Evolutionary conservation across 1,140 invertebrate genomes (phyloP).

Genomic region (Bombus consobrinus): DNA sequence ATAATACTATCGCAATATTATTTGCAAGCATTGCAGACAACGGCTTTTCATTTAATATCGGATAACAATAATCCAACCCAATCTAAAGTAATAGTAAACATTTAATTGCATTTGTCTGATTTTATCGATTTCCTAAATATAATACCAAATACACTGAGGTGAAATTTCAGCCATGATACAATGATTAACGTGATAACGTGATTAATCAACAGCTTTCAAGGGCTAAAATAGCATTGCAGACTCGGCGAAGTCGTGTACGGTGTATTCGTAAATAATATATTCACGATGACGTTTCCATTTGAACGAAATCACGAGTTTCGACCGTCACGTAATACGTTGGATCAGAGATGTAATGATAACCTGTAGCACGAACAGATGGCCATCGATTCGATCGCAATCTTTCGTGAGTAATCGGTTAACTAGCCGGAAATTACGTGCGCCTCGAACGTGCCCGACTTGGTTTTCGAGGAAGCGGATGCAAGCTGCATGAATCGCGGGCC

Average conservation of each 20-base stretch:
- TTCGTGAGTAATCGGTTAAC: conserved; percentile 39
- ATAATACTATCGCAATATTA: too few relatives aligned
- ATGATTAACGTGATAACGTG: too few relatives aligned
- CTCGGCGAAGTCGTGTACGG: too few relatives aligned
- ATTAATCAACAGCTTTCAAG: neutral
- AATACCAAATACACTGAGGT: too few relatives aligned
- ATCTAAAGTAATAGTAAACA: neutral
- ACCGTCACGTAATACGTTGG: neutral
- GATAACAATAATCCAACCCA: neutral
- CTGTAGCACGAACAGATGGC: conserved; percentile 5
- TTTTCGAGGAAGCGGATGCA: conserved; percentile 1
- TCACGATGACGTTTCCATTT: neutral
- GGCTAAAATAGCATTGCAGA: neutral
- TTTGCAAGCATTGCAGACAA: too few relatives aligned
- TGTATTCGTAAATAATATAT: neutral
- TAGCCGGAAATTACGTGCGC: conserved; percentile 47
- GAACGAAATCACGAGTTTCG: conserved; percentile 1
- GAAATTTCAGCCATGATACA: too few relatives aligned
- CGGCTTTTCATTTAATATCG: too few relatives aligned
- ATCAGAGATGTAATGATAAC: conserved; percentile 18
- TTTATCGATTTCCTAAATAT: neutral
- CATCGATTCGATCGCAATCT: conserved; percentile 41
- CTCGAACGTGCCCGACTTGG: conserved; percentile 9
- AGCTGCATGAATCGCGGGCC: conserved; percentile 7
- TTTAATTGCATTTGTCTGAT: neutral